Evolutionary conservation across 1,140 invertebrate species (phyloP), one percentile per base, ranked within the genome.

Genomic region (Elymnias hypermnestra): DNA sequence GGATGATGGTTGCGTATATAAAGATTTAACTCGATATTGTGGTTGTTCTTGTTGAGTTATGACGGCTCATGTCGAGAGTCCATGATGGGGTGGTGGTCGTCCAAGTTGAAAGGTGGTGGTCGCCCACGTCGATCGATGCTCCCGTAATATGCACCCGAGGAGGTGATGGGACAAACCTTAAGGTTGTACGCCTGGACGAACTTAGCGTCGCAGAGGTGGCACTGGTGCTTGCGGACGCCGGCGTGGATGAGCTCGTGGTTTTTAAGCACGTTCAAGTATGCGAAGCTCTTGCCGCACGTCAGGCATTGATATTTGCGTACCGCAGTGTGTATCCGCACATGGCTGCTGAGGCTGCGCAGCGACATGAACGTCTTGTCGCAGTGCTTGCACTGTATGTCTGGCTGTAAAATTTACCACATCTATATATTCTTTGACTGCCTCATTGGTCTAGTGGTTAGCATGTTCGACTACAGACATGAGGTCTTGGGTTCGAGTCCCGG

Each of bases 221-320:
- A 87, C 6, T 74, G 73, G 42, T 87, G 73, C 7, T 78, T 77
- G 57, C 85, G 86, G 15, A 83, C 63, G 0, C 86, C 86, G 0
- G 71, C 57, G 40, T 87, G 83, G 40, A 78, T 84, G 17, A 83
- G 47, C 49, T 87, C 83, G 42, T 87, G 86, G 55, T 83, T 87
- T 62, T 85, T 86, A 40, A 87, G 57, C 10, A 87, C 83, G 50
- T 85, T 87, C 37, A 87, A 63, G 39, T 86, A 86, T 2, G 73
- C 78, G 54, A 95, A 95, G 35, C 89, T 82, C 65, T 93, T 89
- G 21, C 92, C 92, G 72, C 94, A 96, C 39, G 90, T 89, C 18
- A 90, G 89, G 77, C 94, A 96, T 54, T 92, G 91, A 72, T 94
- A 95, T 75, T 94, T 92, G 47, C 94, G 89, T 72, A 94, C 93